Base-by-base conservation (phyloP, 2,888 invertebrate species). In the Epirrita christyi region DNA sequence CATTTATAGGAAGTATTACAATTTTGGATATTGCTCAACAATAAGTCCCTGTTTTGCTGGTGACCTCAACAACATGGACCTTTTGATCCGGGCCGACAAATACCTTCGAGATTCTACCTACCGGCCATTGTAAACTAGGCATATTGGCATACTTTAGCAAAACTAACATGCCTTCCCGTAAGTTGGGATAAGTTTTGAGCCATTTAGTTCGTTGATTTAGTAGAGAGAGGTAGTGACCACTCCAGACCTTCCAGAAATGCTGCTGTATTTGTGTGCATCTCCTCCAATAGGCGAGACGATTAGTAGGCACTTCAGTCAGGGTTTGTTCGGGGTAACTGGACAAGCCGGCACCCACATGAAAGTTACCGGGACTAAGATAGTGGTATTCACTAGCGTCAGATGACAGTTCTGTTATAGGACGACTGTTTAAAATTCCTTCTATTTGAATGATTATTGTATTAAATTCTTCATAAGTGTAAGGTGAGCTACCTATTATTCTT, bases 211-310 rank as follows among this genome's bases (percentile, higher is more conserved):
- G 29, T 45, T 45, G 29, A 45, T 45, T 45, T 3, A 36, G 36
- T 3, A 36, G 36, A 97, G 79, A 96, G 7, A 42, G 10, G 27
- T 42, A 42, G 9, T 42, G 21, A 15, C 21, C 13, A 10, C 21
- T 27, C 42, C 42, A 42, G 42, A 42, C 42, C 42, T 42, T 42
- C 42, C 42, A 42, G 13, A 42, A 42, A 21, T 42, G 42, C n/a
- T 42, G 42, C 42, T 27, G 15, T 42, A 42, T 21, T 21, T 42
- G 42, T 42, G 15, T 27, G 21, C 42, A 42, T 27, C 42, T 27
- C 27, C 42, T 42, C 42, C 42, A 42, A 42, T 27, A 42, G 15
- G 21, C 5, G 27, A 42, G 42, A 4, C 27, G 7, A 27, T 42
- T 42, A 6, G 15, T 27, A 15, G 42, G 42, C n/a, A 42, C 21